Evolutionary conservation across 1,140 invertebrate species (phyloP).

Genomic region (Heliconius nattereri): DNA sequence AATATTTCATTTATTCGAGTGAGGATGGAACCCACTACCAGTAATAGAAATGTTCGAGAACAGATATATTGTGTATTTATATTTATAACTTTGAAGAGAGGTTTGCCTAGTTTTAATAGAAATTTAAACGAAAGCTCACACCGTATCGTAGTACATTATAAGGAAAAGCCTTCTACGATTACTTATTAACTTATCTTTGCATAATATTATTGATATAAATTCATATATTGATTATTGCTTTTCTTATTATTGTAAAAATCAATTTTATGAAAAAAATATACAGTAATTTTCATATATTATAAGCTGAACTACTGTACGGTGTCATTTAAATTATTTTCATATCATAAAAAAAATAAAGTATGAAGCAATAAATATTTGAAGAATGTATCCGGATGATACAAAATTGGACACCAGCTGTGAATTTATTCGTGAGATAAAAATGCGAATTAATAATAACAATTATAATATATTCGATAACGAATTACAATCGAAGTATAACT

Average conservation of each 20-base stretch:
- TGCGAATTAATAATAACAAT: conserved; percentile 3
- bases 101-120: background rate
- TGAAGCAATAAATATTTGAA: background rate
- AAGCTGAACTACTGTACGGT: background rate
- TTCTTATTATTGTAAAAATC: no score
- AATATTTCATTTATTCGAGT: no score
- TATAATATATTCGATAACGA: conserved; percentile 8
- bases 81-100: background rate
- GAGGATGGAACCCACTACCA: no score
- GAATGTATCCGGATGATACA: background rate
- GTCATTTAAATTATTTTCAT: background rate
- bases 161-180: background rate
- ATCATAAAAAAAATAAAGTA: background rate
- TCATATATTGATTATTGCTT: background rate
- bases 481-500: background rate
- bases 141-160: background rate
- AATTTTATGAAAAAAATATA: no score
- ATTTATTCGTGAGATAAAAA: conserved; percentile 8
- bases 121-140: background rate
- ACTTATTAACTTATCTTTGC: background rate
- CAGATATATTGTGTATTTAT: background rate
- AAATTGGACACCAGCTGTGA: conserved; percentile 11
- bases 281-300: background rate
- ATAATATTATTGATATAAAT: background rate
- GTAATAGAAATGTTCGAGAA: background rate